A percentile compares a stretch with the other conserved stretches of the same genome.
Evolutionary conservation across 2,113 vertebrate species (phyloP).

Genomic region (Aramus guarauna): DNA sequence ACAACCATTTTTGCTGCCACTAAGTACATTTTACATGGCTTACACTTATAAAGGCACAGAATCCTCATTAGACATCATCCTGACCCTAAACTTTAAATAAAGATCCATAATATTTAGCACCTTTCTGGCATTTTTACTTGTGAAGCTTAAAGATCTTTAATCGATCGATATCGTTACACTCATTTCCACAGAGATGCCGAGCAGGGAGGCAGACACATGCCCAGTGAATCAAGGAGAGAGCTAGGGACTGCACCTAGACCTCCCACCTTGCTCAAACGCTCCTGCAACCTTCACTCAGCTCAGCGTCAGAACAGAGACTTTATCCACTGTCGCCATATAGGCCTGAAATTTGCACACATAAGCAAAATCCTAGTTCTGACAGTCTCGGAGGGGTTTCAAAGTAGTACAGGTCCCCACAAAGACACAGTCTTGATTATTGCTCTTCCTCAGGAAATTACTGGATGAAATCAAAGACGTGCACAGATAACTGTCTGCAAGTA

Average conservation of each 20-base stretch:
- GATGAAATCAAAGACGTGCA: background rate
- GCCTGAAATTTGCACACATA: background rate
- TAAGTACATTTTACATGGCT: background rate
- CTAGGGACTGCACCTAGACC: background rate
- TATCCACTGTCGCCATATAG: background rate
- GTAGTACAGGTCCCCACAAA: background rate
- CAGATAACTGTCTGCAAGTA: background rate
- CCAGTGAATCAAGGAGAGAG: background rate
- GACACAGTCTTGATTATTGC: background rate
- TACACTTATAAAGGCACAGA: background rate
- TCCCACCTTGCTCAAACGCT: background rate
- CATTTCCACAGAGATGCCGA: background rate
- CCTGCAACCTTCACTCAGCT: background rate
- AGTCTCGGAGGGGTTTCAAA: background rate
- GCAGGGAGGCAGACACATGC: background rate
- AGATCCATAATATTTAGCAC: background rate
- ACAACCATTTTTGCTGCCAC: background rate
- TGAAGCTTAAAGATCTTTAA: background rate
- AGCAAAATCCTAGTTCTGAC: background rate
- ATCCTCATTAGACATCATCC: background rate
- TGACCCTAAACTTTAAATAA: conserved; percentile 27
- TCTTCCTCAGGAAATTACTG: background rate
- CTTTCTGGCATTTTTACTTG: background rate
- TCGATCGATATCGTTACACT: rapidly evolving
- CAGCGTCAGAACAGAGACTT: background rate